Evolutionary conservation across 2,113 vertebrate species (phyloP), one percentile per base, ranked within the genome.

Genomic region (Heterotilapia buettikoferi): DNA sequence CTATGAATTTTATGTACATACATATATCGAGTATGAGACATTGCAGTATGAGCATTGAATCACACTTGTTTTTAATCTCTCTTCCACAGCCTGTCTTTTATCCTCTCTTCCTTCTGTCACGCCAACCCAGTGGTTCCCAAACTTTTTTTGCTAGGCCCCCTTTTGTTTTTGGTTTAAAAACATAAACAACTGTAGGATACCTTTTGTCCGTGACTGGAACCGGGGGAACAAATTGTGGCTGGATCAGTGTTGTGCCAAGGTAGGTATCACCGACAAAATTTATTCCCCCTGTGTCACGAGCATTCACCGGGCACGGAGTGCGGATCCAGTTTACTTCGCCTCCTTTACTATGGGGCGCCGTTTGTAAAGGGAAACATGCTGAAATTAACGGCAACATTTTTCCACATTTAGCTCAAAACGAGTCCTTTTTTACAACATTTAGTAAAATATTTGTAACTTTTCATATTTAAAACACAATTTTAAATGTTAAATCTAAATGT

Each of bases 201-300:
- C n/a, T 9, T 21, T 21, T 0, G n/a, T 54, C 52, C 0, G 0
- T 21, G 52, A 52, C 13, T 45, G 14, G 6, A 45, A 47, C 50
- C 3, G 0, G 19, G 50, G 50, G 19, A 53, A 21, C 52, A 21
- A 54, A 11, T 21, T 54, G n/a, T 54, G 52, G 52, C 52, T 54
- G 10, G 52, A 54, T 52, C 8, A 52, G 50, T n/a, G 8, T 52
- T 52, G 50, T 19, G 5, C 10, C n/a, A 54, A 21, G n/a, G 52
- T 54, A 54, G 19, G 52, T 21, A 54, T 54, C n/a, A 54, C 52
- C 5, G 52, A 21, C 52, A 54, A 11, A 21, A 21, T 54, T 0
- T 11, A 0, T 54, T 11, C 52, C 2, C 9, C n/a, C 52, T 54
- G n/a, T 6, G n/a, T 9, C 0, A 1, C 3, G 3, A 54, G 52